Evolutionary conservation across 2,888 invertebrate genomes (phyloP).

Genomic region (Dasysyrphus tricinctus): DNA sequence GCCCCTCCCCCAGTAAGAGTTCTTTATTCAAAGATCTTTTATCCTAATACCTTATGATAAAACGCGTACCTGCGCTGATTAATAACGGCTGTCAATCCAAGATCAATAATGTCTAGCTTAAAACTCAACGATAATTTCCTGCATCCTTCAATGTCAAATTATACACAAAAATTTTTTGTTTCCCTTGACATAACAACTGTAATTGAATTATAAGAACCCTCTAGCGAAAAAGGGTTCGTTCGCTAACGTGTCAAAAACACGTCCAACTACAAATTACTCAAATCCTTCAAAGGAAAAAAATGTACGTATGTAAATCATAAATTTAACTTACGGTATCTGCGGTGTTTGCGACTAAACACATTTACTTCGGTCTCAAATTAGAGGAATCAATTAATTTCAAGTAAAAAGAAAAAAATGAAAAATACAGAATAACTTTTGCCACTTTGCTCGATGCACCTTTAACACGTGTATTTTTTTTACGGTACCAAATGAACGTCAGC

Average conservation of each 20-base stretch:
- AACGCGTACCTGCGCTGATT: no score
- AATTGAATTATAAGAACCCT: slow-evolving; percentile 37
- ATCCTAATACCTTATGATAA: no score
- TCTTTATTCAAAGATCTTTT: no score
- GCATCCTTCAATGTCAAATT: neutral
- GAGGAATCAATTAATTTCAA: slow-evolving; percentile 61
- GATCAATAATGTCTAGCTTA: no score
- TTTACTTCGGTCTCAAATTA: slow-evolving; percentile 46
- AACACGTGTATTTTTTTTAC: slow-evolving; percentile 55
- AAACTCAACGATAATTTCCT: neutral
- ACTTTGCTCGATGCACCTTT: slow-evolving; percentile 62
- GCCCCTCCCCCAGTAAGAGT: no score
- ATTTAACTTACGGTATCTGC: slow-evolving; percentile 40
- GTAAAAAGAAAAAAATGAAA: slow-evolving; percentile 12
- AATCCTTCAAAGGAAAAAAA: neutral
- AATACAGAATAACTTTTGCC: slow-evolving; percentile 47
- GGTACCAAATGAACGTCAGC: slow-evolving; percentile 35
- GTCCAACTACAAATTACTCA: slow-evolving; percentile 62
- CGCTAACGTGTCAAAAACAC: slow-evolving; percentile 60
- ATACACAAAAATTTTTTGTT: neutral
- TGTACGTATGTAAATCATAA: slow-evolving; percentile 53
- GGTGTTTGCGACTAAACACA: slow-evolving; percentile 44
- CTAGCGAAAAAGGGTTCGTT: slow-evolving; percentile 20
- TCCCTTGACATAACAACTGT: slow-evolving; percentile 7
- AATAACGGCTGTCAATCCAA: neutral